Conservation (phyloP, 2,797 vertebrate genomes). For the Molossus molossus region DNA sequence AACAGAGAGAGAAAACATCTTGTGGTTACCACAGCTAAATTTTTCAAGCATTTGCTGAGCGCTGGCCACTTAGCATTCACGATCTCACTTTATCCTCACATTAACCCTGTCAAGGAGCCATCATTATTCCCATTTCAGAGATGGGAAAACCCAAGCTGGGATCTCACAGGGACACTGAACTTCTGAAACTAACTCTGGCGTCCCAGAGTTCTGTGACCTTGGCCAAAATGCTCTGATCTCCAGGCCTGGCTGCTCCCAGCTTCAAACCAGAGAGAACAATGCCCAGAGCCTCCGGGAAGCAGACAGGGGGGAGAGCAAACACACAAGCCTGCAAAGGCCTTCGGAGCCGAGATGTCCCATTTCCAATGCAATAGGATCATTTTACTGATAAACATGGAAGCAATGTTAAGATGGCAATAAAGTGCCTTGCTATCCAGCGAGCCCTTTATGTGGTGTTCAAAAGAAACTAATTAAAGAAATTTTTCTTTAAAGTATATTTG, state of each 20-base stretch:
- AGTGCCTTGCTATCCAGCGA: conserved; percentile 59
- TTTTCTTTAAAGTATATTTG: conserved; percentile 83
- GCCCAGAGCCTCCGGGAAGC: neutral
- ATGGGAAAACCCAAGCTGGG: neutral
- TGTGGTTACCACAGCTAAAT: neutral
- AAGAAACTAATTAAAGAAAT: conserved; percentile 82
- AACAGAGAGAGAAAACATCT: neutral
- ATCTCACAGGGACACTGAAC: neutral
- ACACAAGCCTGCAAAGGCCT: neutral
- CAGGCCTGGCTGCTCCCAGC: neutral
- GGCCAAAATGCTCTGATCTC: neutral
- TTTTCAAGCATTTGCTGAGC: neutral
- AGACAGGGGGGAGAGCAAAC: neutral
- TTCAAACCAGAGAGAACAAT: neutral
- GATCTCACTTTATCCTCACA: neutral
- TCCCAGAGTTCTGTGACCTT: conserved; percentile 8
- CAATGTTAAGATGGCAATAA: conserved; percentile 68
- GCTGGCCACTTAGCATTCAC: neutral
- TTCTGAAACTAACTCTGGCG: neutral
- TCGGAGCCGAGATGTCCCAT: neutral
- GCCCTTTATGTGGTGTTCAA: conserved; percentile 78
- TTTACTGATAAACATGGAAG: conserved; percentile 67
- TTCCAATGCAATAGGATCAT: neutral
- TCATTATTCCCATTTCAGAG: neutral
- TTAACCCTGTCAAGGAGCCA: too few relatives aligned